phyloP scores from a whole-genome alignment of 92 coral and sea anemone species.

The Montipora capitata region DNA sequence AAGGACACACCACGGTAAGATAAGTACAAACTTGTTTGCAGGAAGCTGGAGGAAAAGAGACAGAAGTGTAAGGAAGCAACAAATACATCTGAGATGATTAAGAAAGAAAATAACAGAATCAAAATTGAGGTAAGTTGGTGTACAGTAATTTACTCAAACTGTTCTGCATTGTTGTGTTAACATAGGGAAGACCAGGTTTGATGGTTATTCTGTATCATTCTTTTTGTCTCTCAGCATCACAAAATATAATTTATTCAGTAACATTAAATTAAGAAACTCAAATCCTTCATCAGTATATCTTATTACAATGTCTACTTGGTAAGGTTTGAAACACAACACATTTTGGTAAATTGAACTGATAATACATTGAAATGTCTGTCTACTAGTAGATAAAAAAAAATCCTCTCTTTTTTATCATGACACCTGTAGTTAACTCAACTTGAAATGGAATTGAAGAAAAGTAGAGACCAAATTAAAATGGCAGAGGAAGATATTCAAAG shows the following conservation, averaged over 20 bases:
- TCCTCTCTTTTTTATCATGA: background rate
- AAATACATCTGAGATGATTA: constrained; percentile 68
- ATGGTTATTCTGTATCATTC: too few species aligned
- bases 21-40: background rate
- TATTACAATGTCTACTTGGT: background rate
- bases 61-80: constrained; percentile 73
- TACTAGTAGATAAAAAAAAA: too few species aligned
- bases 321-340: too few species aligned
- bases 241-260: too few species aligned
- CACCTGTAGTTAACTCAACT: constrained; percentile 50
- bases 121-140: constrained; percentile 68
- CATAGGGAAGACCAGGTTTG: background rate
- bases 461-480: constrained; percentile 57
- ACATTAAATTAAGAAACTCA: too few species aligned
- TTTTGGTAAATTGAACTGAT: background rate
- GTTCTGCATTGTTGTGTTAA: background rate
- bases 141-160: too few species aligned
- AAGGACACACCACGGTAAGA: background rate
- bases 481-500: constrained; percentile 75
- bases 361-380: background rate
- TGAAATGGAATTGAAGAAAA: constrained; percentile 64
- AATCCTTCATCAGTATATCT: background rate
- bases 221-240: too few species aligned
- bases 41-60: constrained; percentile 73
- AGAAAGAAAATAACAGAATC: constrained; percentile 73